These are phyloP conservation scores for Heterodera filipjevi DNA, from an alignment of 2,888 invertebrate species.

Conservation along the genomic window DNA sequence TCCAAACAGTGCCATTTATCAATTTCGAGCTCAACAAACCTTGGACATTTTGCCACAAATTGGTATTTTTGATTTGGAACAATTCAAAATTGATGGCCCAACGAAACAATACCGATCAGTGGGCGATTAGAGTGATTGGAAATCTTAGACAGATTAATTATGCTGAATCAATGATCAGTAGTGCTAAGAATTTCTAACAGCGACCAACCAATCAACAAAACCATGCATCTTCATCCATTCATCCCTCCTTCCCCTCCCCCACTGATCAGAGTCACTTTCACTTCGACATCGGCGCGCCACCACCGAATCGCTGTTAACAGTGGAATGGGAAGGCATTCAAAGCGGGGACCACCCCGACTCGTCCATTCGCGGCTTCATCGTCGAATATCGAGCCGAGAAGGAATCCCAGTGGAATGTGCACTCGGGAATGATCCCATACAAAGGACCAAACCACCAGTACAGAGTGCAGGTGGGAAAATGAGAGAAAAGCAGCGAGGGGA, in stretches of 20 bases:
- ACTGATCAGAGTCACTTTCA: constrained; percentile 1
- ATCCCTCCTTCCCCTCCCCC: neutral
- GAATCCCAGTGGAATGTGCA: constrained; percentile 63
- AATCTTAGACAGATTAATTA: no score
- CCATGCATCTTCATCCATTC: neutral
- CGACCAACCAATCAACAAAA: neutral
- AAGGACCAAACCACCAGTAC: constrained; percentile 65
- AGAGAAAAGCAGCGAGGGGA: no score
- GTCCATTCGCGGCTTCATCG: constrained; percentile 64
- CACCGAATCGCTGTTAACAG: constrained; percentile 61
- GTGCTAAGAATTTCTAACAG: no score
- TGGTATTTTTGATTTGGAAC: neutral
- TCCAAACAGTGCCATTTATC: neutral
- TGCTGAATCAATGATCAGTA: no score
- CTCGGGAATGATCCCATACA: constrained; percentile 65
- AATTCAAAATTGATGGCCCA: neutral
- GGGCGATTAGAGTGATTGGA: neutral
- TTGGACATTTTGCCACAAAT: neutral
- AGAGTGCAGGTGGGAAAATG: constrained; percentile 60
- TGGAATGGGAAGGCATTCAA: constrained; percentile 66
- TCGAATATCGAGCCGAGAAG: constrained; percentile 63
- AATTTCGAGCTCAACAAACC: constrained; percentile 1
- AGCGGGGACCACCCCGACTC: constrained; percentile 63
- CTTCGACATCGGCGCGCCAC: constrained; percentile 37
- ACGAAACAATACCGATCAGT: neutral